These are phyloP conservation scores for Pristionchus japonicus DNA, from an alignment of 2,888 invertebrate species.

Conservation along the genomic window DNA sequence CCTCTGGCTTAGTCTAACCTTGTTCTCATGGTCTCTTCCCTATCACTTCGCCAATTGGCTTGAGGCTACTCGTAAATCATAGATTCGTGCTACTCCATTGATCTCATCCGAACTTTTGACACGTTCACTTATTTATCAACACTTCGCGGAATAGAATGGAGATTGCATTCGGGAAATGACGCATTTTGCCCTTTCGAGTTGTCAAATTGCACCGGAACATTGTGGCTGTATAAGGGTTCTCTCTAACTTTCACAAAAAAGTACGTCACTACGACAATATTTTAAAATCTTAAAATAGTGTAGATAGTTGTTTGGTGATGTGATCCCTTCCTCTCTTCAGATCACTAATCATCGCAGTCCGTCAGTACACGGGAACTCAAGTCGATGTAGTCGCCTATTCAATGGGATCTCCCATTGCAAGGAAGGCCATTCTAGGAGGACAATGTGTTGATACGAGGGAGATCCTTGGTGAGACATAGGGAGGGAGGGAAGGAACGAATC, in stretches of 20 bases:
- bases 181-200: not conserved
- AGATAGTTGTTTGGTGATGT: not conserved
- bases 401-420: constrained; percentile 74
- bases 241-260: not conserved
- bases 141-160: not conserved
- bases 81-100: not conserved
- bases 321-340: constrained; percentile 50
- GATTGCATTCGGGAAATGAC: not conserved
- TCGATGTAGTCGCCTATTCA: constrained; percentile 73
- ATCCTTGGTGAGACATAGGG: constrained; percentile 57
- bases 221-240: too few species aligned
- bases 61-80: not conserved
- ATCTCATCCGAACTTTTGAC: not conserved
- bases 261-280: not conserved
- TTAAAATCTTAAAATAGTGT: not conserved
- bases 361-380: constrained; percentile 72
- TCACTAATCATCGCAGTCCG: constrained; percentile 73
- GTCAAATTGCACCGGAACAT: too few species aligned
- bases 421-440: constrained; percentile 69
- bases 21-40: not conserved
- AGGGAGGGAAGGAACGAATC: not conserved
- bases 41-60: not conserved
- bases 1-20: not conserved
- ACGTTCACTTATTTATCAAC: not conserved
- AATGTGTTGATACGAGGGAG: constrained; percentile 67